Conservation (phyloP, 1,140 invertebrate species). For the Rhopalosiphum maidis region DNA sequence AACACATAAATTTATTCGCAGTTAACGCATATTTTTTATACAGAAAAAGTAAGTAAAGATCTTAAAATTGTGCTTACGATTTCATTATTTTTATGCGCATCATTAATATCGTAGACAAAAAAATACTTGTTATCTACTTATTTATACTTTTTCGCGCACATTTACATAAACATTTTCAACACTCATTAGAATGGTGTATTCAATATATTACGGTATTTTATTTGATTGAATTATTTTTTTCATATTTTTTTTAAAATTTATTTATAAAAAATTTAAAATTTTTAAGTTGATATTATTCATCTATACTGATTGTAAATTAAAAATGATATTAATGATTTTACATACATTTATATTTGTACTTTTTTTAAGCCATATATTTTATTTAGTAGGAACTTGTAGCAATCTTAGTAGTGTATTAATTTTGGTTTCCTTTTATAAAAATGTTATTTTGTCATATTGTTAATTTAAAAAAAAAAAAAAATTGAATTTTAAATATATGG, state of each 20-base stretch:
- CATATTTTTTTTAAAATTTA: background rate
- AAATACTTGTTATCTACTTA: background rate
- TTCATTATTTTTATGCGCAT: background rate
- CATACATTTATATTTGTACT: background rate
- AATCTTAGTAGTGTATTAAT: background rate
- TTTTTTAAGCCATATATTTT: background rate
- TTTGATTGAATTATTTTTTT: background rate
- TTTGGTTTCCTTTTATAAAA: background rate
- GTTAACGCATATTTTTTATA: background rate
- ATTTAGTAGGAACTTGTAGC: background rate
- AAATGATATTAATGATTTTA: background rate
- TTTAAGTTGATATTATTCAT: background rate
- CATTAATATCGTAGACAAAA: background rate
- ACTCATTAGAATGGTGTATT: background rate
- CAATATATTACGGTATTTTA: background rate
- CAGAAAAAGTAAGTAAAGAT: constrained; percentile 30
- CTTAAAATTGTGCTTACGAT: background rate
- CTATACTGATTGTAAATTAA: background rate
- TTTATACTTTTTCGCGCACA: background rate
- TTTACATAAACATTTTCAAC: background rate
- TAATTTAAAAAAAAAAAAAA: background rate
- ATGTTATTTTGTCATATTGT: background rate
- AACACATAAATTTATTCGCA: background rate
- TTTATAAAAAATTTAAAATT: background rate
- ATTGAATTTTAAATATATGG: no score